Percentiles rank a stretch among this genome's conserved stretches.
Evolutionary conservation across 2,113 vertebrate species (phyloP).

Genomic region (Muscicapa adusta): DNA sequence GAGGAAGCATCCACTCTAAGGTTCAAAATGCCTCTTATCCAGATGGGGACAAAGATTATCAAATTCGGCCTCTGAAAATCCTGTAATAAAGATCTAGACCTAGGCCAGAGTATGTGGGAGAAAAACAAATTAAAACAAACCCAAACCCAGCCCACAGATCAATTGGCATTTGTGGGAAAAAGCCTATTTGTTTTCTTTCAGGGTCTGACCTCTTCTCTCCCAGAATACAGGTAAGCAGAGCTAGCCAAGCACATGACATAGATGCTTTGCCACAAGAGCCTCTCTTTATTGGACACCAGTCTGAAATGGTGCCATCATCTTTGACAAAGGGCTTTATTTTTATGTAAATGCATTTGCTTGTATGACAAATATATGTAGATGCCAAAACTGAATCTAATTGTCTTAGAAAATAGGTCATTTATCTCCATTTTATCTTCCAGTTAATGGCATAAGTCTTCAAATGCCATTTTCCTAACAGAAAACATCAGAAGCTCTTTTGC

Average conservation of each 20-base stretch:
- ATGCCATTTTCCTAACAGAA: not conserved
- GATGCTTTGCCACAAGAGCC: not conserved
- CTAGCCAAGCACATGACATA: not conserved
- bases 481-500: not conserved
- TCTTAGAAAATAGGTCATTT: not conserved
- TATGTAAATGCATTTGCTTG: not conserved
- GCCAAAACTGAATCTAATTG: not conserved
- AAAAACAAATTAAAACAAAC: fast-evolving
- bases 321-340: not conserved
- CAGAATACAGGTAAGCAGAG: not conserved
- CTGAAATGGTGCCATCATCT: not conserved
- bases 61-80: not conserved
- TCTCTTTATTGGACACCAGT: not conserved
- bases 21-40: not conserved
- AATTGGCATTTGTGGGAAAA: not conserved
- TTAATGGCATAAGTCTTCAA: not conserved
- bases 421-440: not conserved
- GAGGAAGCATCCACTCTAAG: not conserved
- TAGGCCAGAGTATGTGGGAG: fast-evolving
- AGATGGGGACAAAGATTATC: not conserved
- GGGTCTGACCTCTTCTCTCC: not conserved
- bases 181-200: not conserved
- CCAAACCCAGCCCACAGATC: not conserved
- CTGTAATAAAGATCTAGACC: not conserved
- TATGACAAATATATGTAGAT: not conserved